Percentiles rank a stretch among this genome's conserved stretches.
Evolutionary conservation across 37 sponge, comb jelly and placozoan genomes (phyloP).

Genomic region (Halichondria panicea): DNA sequence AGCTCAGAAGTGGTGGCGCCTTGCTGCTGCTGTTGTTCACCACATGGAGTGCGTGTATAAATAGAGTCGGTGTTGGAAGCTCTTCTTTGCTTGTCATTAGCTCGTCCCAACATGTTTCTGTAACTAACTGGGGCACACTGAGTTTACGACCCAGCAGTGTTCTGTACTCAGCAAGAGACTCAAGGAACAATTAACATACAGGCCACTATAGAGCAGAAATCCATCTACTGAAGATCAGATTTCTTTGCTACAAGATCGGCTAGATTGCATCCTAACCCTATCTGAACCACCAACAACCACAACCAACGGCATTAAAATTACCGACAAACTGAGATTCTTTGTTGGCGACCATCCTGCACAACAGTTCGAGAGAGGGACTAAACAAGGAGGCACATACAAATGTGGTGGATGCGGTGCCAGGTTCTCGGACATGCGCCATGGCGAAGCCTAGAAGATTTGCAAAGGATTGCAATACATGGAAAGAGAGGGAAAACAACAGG

Average conservation of each 20-base stretch:
- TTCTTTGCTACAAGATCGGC: slow-evolving; percentile 35
- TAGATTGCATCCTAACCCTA: slow-evolving; percentile 12
- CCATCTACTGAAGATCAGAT: slow-evolving; percentile 30
- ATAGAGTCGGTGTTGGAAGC: too few relatives aligned
- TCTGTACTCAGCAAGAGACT: too few relatives aligned
- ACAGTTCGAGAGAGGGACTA: slow-evolving; percentile 36
- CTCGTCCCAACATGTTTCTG: too few relatives aligned
- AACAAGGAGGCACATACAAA: slow-evolving; percentile 36
- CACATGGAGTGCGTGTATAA: too few relatives aligned
- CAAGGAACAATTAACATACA: slow-evolving; percentile 3
- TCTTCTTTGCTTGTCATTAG: too few relatives aligned
- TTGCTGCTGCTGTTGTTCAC: too few relatives aligned
- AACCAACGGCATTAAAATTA: slow-evolving; percentile 22
- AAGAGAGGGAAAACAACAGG: slow-evolving; percentile 22
- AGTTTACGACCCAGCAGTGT: too few relatives aligned
- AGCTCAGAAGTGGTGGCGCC: too few relatives aligned
- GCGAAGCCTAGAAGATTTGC: slow-evolving; percentile 14
- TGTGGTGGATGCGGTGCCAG: slow-evolving; percentile 30
- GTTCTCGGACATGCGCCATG: neutral
- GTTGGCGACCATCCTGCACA: slow-evolving; percentile 45
- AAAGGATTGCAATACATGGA: neutral
- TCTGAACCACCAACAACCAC: neutral
- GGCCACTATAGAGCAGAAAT: slow-evolving; percentile 17
- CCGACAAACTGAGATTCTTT: slow-evolving; percentile 28
- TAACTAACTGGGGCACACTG: too few relatives aligned